phyloP scores from a whole-genome alignment of 2,888 invertebrate species.

The Lycophotia porphyrea region DNA sequence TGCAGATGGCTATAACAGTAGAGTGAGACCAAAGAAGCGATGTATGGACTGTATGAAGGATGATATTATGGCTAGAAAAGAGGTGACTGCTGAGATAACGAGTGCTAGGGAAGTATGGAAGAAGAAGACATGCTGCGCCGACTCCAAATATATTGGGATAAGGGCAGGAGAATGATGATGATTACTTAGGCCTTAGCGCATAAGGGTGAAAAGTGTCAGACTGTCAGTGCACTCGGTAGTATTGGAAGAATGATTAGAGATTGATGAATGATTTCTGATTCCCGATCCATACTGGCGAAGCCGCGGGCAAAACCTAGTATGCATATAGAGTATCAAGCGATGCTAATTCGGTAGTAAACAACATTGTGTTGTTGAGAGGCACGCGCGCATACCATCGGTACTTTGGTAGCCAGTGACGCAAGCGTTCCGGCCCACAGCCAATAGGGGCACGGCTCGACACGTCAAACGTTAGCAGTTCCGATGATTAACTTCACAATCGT shows the following conservation, averaged over 20 bases:
- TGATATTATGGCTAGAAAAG: too few species aligned
- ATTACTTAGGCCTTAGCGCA: background rate
- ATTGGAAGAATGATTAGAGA: background rate
- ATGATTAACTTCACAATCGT: conserved; percentile 32
- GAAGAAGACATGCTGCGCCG: too few species aligned
- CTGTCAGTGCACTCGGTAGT: background rate
- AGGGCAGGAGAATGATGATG: background rate
- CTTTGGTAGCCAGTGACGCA: conserved; percentile 50
- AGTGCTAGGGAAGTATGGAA: too few species aligned
- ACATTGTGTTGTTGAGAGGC: conserved; percentile 28
- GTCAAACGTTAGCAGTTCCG: conserved; percentile 38
- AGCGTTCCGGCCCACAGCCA: conserved; percentile 40
- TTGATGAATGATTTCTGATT: background rate
- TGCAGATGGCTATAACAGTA: too few species aligned
- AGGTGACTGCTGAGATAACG: too few species aligned
- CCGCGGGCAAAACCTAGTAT: background rate
- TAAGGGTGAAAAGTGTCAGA: background rate
- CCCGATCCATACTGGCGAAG: background rate
- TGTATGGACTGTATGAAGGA: too few species aligned
- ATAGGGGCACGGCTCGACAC: conserved; percentile 50
- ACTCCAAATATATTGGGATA: too few species aligned
- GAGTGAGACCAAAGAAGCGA: too few species aligned
- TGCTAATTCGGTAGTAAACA: conserved; percentile 39
- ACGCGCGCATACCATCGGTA: conserved; percentile 21
- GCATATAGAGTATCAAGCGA: conserved; percentile 24